Evolutionary conservation across 2,797 vertebrate genomes (phyloP), one percentile per base, ranked within the genome.

Genomic region (Halcyon chelicuti): DNA sequence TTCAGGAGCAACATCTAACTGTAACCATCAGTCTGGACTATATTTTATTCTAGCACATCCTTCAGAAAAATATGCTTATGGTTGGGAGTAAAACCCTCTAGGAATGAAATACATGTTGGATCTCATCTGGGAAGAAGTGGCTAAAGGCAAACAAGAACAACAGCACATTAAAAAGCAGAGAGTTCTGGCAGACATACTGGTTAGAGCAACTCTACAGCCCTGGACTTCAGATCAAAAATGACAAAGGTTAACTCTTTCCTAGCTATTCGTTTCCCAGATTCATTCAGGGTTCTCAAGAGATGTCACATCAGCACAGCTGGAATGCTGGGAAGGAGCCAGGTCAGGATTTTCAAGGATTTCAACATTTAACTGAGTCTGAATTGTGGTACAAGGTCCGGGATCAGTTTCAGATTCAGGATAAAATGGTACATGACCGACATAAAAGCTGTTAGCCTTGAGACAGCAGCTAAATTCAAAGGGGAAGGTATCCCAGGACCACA

Each of bases 51-150:
- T 17, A 54, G 26, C 49, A 65, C 31, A 7, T 4, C 75, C 83
- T 97, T 58, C 68, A 92, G 52, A 93, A 93, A 80, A 88, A 52
- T 12, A 62, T 8, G 4, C 20, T 92, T 37, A 55, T 93, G 78
- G 76, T 84, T 93, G 63, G 73, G 76, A 96, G 90, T 67, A 96
- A 96, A 93, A 4, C 7, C 13, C 28, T 88, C 55, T 18, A 62
- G 62, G 60, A 89, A 67, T 17, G 28, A 94, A 90, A 80, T 49
- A 78, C 18, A 85, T 75, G 86, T 6, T 77, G 52, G 47, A 72
- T 46, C 61, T 88, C 10, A 55, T 35, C 37, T 5, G 14, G n/a
- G 25, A 85, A 90, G n/a, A n/a, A 81, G 42, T 1, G 0, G 44
- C n/a, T 79, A 49, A 66, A 83, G 52, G 57, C n/a, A 94, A 80